Percentiles rank a stretch among this genome's conserved stretches.
These are phyloP conservation scores for Emydura subglobosa DNA, from an alignment of 2,113 vertebrate species.

Conservation along the genomic window DNA sequence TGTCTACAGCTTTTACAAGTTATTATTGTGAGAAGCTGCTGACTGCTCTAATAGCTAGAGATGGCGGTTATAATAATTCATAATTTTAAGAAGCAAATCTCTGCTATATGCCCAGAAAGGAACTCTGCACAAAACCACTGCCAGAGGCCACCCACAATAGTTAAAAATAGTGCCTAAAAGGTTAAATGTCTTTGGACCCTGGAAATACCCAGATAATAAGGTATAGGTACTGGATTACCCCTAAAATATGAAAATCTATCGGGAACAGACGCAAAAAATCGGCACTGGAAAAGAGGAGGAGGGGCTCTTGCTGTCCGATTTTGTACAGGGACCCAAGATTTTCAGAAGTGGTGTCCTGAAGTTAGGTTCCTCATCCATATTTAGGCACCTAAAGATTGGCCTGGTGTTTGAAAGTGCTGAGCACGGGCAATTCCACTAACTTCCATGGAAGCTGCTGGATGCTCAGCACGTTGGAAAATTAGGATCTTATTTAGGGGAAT, in stretches of 20 bases:
- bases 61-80: no score
- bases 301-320: no score
- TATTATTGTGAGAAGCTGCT: no score
- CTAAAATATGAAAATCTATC: background rate
- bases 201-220: background rate
- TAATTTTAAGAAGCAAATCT: background rate
- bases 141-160: background rate
- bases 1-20: no score
- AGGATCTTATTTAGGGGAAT: background rate
- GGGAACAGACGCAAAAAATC: background rate
- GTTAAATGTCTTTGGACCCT: background rate
- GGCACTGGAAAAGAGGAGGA: no score
- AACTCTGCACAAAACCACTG: background rate
- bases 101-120: background rate
- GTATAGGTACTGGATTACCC: background rate
- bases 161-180: background rate
- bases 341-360: background rate
- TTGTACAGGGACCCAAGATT: no score
- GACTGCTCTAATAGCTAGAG: no score
- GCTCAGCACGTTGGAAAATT: background rate
- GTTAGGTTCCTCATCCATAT: background rate
- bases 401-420: background rate
- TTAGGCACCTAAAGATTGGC: background rate
- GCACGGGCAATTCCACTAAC: background rate
- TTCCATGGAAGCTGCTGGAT: background rate